Evolutionary conservation across 2,113 vertebrate species (phyloP).

Genomic region (Oxygymnocypris stewartii): DNA sequence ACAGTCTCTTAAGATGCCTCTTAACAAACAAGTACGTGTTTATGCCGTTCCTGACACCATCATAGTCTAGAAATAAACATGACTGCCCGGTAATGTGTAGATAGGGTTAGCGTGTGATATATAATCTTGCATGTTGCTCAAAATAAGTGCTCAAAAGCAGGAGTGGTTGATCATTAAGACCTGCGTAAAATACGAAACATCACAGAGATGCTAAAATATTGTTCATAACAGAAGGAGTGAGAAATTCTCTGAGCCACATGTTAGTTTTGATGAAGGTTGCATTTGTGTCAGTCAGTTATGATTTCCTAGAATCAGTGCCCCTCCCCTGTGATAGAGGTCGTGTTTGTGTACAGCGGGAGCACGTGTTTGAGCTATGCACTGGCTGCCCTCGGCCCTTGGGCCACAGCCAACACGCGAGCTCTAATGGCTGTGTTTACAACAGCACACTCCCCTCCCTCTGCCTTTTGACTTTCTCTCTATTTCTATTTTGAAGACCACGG

Average conservation of each 20-base stretch:
- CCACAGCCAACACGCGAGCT: constrained; percentile 42
- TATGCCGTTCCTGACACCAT: background rate
- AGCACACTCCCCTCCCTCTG: constrained; percentile 5
- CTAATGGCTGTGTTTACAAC: constrained; percentile 52
- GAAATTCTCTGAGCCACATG: constrained; percentile 12
- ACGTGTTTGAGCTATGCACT: constrained; percentile 57
- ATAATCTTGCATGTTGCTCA: constrained; percentile 29
- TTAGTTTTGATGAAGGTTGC: constrained; percentile 28
- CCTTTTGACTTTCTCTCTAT: constrained; percentile 5
- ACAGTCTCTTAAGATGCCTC: background rate
- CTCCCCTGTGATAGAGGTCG: constrained; percentile 19
- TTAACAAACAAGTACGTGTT: constrained; percentile 15
- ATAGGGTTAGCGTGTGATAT: constrained; percentile 26
- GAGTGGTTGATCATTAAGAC: background rate
- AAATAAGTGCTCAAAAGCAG: constrained; percentile 35
- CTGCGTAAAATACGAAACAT: background rate
- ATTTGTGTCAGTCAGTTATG: constrained; percentile 59
- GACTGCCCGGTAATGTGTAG: constrained; percentile 8
- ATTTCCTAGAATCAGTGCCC: constrained; percentile 64
- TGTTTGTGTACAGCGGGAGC: constrained; percentile 57
- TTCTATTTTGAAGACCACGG: constrained; percentile 28
- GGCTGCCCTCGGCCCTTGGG: constrained; percentile 47
- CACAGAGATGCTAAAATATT: background rate
- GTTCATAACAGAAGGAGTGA: background rate
- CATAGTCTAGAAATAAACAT: constrained; percentile 21